Base-by-base conservation (phyloP, 2,113 vertebrate species). In the Nipponia nippon region DNA sequence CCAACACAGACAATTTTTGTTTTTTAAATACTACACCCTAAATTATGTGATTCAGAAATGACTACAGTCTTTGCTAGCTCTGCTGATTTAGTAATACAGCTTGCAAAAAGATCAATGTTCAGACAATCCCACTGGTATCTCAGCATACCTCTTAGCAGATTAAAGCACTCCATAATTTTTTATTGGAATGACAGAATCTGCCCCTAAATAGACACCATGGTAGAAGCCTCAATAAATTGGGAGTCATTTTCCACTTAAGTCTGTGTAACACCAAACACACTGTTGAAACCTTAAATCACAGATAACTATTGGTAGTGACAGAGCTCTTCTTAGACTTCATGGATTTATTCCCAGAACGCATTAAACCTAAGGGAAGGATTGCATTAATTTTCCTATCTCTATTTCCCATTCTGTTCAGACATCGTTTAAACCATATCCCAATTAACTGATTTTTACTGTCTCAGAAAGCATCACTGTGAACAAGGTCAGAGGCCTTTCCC, bases 81-180 rank as follows among this genome's bases (percentile, higher is more conserved):
- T 91, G 61, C 27, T 89, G 93, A 93, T 95, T 93, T 90, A 91
- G 30, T 79, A 90, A 58, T 62, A 82, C 40, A 47, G 44, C 56
- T 89, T 47, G 32, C 44, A 90, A 47, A 94, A 79, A 65, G 87
- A 91, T 93, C 70, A 58, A 82, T 91, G 89, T 52, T 89, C 81
- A 82, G 61, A 46, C 56, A 90, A 56, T 91, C 66, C 66, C 78
- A 61, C 62, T 77, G 82, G 66, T 72, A 69, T 69, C 56, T 85
- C 62, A 49, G 49, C 52, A 67, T 42, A 78, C 15, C 47, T 93
- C 49, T 91, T 83, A 88, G 66, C 82, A 90, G 44, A 93, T 93
- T 85, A 96, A 93, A 96, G 53, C 40, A 88, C 62, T 90, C 49
- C 30, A 49, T 90, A 91, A 46, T 77, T 93, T 93, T 91, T 85